Evolutionary conservation across 2,797 vertebrate genomes (phyloP).

Genomic region (Spinibarbus caldwelli): DNA sequence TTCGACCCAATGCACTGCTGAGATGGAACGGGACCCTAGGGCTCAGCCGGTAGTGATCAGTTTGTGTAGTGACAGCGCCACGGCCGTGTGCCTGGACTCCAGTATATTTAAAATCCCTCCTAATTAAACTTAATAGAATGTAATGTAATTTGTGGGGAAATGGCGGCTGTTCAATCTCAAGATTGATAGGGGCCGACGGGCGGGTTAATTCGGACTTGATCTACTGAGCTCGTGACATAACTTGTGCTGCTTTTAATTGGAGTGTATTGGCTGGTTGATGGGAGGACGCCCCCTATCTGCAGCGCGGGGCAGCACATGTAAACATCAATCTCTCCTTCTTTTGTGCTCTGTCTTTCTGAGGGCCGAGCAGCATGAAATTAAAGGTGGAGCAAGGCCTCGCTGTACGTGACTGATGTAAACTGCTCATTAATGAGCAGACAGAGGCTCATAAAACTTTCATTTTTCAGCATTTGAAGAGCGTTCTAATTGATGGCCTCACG

Average conservation of each 20-base stretch:
- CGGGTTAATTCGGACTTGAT: slow-evolving; percentile 87
- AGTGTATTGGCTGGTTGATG: slow-evolving; percentile 74
- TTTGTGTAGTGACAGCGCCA: slow-evolving; percentile 69
- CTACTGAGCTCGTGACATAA: slow-evolving; percentile 81
- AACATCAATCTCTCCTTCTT: slow-evolving; percentile 77
- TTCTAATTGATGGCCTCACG: slow-evolving; percentile 42
- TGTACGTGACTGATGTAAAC: slow-evolving; percentile 78
- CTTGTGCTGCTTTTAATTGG: slow-evolving; percentile 80
- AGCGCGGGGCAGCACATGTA: not conserved
- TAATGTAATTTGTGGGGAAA: slow-evolving; percentile 84
- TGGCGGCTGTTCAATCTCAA: slow-evolving; percentile 74
- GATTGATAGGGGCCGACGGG: slow-evolving; percentile 80
- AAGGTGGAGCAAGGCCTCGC: slow-evolving; percentile 75
- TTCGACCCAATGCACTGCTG: too few relatives aligned
- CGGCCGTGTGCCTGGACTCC: slow-evolving; percentile 74
- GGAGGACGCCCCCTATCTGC: slow-evolving; percentile 69
- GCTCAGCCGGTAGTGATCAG: slow-evolving; percentile 69
- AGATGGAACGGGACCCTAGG: too few relatives aligned
- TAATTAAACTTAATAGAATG: slow-evolving; percentile 88
- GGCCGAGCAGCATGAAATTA: slow-evolving; percentile 81
- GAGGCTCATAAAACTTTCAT: slow-evolving; percentile 73
- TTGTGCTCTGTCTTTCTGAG: slow-evolving; percentile 77
- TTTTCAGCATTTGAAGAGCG: slow-evolving; percentile 66
- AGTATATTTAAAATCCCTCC: slow-evolving; percentile 86
- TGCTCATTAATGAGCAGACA: slow-evolving; percentile 72